These are phyloP conservation scores for Harpalus rufipes DNA, from an alignment of 2,888 invertebrate species.

Conservation along the genomic window DNA sequence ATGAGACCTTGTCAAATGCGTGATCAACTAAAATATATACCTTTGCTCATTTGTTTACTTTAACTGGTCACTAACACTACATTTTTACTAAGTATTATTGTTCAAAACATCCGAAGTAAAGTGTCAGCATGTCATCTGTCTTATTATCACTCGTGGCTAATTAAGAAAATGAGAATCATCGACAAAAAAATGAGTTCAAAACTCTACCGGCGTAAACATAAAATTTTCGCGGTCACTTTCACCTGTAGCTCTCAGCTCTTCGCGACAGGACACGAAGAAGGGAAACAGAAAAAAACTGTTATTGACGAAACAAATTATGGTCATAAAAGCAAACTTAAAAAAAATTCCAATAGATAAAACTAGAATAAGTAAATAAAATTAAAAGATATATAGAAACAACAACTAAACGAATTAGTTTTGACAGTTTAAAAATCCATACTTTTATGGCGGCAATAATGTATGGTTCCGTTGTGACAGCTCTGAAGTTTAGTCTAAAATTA, in stretches of 20 bases:
- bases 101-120: constrained; percentile 1
- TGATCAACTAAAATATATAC: constrained; percentile 32
- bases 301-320: background rate
- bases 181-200: constrained; percentile 6
- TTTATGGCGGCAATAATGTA: too few relatives aligned
- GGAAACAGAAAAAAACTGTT: background rate
- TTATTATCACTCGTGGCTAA: background rate
- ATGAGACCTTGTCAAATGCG: constrained; percentile 23
- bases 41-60: constrained; percentile 41
- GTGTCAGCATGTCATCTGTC: constrained; percentile 4
- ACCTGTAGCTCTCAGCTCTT: constrained; percentile 26
- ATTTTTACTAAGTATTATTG: constrained; percentile 31
- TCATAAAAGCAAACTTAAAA: background rate
- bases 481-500: constrained; percentile 1
- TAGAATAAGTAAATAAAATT: background rate
- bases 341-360: background rate
- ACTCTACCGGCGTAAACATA: background rate
- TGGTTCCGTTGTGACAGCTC: background rate
- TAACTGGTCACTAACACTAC: constrained; percentile 22
- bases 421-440: too few relatives aligned
- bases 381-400: too few relatives aligned
- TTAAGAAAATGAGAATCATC: constrained; percentile 4
- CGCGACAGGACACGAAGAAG: background rate
- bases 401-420: too few relatives aligned
- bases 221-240: constrained; percentile 17